Conservation (phyloP, 1,140 invertebrate genomes). For the Drosophila parvula region DNA sequence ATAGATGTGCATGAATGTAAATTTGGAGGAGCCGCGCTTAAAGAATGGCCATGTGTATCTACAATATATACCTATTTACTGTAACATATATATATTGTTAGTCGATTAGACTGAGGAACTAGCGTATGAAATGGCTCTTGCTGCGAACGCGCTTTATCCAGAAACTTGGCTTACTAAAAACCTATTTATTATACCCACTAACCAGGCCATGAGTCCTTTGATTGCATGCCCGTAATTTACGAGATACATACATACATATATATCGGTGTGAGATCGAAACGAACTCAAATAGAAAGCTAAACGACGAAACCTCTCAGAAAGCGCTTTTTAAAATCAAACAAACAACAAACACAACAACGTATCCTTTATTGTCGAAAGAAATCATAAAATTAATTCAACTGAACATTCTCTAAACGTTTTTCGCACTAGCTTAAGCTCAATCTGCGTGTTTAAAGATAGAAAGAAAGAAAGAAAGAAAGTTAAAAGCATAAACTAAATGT, state of each 20-base stretch:
- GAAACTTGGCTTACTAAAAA: conserved; percentile 40
- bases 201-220: conserved; percentile 41
- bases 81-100: conserved; percentile 54
- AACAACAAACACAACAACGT: not conserved
- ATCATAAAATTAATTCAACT: conserved; percentile 27
- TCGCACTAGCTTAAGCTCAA: conserved; percentile 40
- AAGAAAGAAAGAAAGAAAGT: conserved; percentile 14
- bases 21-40: conserved; percentile 30
- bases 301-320: conserved; percentile 6
- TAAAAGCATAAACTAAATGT: conserved; percentile 35
- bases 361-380: conserved; percentile 13
- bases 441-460: conserved; percentile 43
- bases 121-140: conserved; percentile 36
- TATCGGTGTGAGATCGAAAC: conserved; percentile 15
- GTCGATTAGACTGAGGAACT: conserved; percentile 58
- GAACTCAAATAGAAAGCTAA: conserved; percentile 15
- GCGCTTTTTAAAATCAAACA: conserved; percentile 34
- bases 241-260: conserved; percentile 15
- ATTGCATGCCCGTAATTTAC: conserved; percentile 24
- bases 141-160: conserved; percentile 38
- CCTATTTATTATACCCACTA: conserved; percentile 42
- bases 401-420: conserved; percentile 31
- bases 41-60: conserved; percentile 43
- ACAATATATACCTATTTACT: conserved; percentile 60
- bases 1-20: conserved; percentile 16